These are phyloP conservation scores for Apamea anceps DNA, from an alignment of 2,888 invertebrate genomes.

Conservation along the genomic window DNA sequence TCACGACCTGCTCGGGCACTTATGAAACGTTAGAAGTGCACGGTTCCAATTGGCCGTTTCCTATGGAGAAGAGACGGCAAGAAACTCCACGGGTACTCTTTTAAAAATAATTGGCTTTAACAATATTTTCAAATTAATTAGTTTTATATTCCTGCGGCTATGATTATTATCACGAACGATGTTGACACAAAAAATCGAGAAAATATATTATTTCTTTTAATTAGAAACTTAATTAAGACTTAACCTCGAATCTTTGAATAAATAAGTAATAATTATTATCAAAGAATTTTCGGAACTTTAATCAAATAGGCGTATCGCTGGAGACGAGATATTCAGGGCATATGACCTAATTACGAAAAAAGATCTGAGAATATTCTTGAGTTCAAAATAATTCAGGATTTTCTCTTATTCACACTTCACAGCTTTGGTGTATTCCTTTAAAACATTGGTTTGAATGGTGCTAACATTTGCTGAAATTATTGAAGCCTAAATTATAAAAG, in stretches of 20 bases:
- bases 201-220: background rate
- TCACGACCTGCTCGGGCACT: too few relatives aligned
- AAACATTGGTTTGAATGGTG: constrained; percentile 21
- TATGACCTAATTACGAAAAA: constrained; percentile 5
- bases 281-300: constrained; percentile 6
- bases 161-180: background rate
- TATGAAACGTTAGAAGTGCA: too few relatives aligned
- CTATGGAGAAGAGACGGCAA: too few relatives aligned
- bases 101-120: too few relatives aligned
- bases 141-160: background rate
- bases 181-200: background rate
- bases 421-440: constrained; percentile 15
- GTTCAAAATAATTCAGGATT: constrained; percentile 2
- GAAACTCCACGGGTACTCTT: too few relatives aligned
- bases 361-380: background rate
- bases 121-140: too few relatives aligned
- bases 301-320: constrained; percentile 1
- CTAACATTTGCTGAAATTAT: constrained; percentile 37
- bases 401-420: background rate
- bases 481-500: constrained; percentile 52
- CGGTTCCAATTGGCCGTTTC: too few relatives aligned
- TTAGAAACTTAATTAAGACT: background rate
- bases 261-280: constrained; percentile 1
- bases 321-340: background rate
- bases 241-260: constrained; percentile 3